Evolutionary conservation across 2,797 vertebrate species (phyloP).

Genomic region (Oryzias dopingdopingensis): DNA sequence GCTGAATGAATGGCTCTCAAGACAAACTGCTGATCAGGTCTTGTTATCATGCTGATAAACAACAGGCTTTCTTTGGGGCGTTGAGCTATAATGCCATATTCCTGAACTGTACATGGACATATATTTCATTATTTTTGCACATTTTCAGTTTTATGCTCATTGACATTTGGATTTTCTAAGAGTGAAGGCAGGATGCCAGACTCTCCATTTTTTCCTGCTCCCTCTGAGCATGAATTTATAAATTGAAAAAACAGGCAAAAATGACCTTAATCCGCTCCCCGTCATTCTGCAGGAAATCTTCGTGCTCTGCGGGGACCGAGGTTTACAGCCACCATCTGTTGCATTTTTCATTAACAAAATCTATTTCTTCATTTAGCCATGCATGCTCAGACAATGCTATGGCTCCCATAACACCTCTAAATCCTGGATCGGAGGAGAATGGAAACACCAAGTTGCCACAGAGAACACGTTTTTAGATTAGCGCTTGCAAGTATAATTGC

Average conservation of each 20-base stretch:
- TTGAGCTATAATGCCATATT: slow-evolving; percentile 23
- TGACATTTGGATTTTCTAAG: slow-evolving; percentile 74
- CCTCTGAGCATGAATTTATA: slow-evolving; percentile 73
- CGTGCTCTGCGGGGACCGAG: slow-evolving; percentile 66
- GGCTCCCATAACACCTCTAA: slow-evolving; percentile 65
- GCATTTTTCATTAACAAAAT: slow-evolving; percentile 80
- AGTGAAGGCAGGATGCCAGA: slow-evolving; percentile 66
- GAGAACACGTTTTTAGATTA: slow-evolving; percentile 71
- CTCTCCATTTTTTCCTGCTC: slow-evolving; percentile 37
- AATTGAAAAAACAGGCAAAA: slow-evolving; percentile 78
- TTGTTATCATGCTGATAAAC: slow-evolving; percentile 62
- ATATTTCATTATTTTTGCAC: slow-evolving; percentile 63
- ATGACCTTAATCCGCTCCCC: slow-evolving; percentile 77
- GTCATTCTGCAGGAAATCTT: slow-evolving; percentile 72
- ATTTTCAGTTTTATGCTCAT: slow-evolving; percentile 68
- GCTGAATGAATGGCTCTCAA: slow-evolving; percentile 39
- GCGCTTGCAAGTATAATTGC: slow-evolving; percentile 31
- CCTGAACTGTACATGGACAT: slow-evolving; percentile 31
- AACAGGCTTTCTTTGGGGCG: slow-evolving; percentile 28
- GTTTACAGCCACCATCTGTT: slow-evolving; percentile 77
- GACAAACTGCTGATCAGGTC: slow-evolving; percentile 34
- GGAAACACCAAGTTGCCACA: slow-evolving; percentile 62
- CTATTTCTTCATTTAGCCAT: slow-evolving; percentile 76
- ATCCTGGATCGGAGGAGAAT: slow-evolving; percentile 68
- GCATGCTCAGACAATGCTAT: slow-evolving; percentile 71